phyloP scores from a whole-genome alignment of 2,888 invertebrate genomes.

The Tortricodes alternella region DNA sequence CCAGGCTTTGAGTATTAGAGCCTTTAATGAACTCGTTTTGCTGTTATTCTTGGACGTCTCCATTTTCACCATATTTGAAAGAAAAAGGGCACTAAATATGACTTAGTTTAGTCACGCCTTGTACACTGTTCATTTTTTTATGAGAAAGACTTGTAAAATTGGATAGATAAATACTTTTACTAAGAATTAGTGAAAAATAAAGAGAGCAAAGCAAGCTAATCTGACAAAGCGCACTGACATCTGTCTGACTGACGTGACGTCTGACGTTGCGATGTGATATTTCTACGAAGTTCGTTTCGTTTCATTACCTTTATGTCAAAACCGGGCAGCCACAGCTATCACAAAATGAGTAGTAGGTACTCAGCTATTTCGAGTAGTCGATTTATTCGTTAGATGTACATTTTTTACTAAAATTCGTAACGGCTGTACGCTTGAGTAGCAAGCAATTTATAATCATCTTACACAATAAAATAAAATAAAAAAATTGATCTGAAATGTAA shows the following conservation, averaged over 20 bases:
- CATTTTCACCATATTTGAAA: constrained; percentile 75
- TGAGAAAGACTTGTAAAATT: no score
- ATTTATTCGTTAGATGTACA: no score
- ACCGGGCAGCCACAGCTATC: background rate
- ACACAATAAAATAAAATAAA: no score
- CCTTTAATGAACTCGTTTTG: constrained; percentile 91
- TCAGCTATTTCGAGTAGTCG: no score
- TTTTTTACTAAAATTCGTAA: no score
- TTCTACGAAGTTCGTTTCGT: background rate
- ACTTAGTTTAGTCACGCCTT: background rate
- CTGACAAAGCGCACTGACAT: background rate
- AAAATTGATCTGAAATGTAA: no score
- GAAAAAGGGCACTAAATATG: background rate
- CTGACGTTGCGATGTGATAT: background rate
- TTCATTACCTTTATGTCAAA: background rate
- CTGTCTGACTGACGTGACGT: background rate
- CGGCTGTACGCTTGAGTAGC: no score
- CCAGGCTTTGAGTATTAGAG: constrained; percentile 93
- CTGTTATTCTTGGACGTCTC: constrained; percentile 90
- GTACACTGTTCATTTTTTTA: constrained; percentile 2
- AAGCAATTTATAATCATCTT: no score
- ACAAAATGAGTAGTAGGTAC: no score
- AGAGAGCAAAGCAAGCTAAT: background rate
- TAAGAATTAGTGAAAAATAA: background rate
- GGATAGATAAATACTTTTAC: no score